A percentile compares a stretch with the other conserved stretches of the same genome.
Evolutionary conservation across 2,797 vertebrate genomes (phyloP).

Genomic region (Oreochromis grahami): DNA sequence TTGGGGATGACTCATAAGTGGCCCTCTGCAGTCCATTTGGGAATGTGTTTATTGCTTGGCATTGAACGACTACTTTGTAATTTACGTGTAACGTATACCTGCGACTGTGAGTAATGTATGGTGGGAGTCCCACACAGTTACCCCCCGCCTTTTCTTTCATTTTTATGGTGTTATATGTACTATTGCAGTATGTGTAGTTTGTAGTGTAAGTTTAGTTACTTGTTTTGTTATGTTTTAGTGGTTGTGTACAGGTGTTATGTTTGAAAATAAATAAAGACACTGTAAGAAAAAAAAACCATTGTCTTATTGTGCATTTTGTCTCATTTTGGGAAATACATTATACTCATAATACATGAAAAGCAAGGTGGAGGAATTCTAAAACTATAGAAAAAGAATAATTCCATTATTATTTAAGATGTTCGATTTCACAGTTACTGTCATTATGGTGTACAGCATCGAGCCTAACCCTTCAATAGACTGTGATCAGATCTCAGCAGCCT

Average conservation of each 20-base stretch:
- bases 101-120: background rate
- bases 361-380: background rate
- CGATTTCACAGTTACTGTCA: background rate
- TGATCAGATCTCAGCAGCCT: background rate
- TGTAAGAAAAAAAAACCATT: accelerated
- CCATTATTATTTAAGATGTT: background rate
- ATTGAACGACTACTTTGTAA: background rate
- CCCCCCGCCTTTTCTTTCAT: accelerated
- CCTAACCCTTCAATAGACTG: background rate
- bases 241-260: background rate
- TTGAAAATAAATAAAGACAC: background rate
- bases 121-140: background rate
- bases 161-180: background rate
- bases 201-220: background rate
- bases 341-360: background rate
- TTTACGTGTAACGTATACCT: background rate
- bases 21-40: background rate
- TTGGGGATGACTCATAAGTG: background rate
- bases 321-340: background rate
- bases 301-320: background rate
- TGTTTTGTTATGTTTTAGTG: background rate
- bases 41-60: background rate
- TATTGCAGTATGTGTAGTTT: background rate
- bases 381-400: background rate
- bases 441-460: background rate